These are phyloP conservation scores for Lampris megalopsis DNA, from an alignment of 2,113 vertebrate genomes.

Conservation along the genomic window DNA sequence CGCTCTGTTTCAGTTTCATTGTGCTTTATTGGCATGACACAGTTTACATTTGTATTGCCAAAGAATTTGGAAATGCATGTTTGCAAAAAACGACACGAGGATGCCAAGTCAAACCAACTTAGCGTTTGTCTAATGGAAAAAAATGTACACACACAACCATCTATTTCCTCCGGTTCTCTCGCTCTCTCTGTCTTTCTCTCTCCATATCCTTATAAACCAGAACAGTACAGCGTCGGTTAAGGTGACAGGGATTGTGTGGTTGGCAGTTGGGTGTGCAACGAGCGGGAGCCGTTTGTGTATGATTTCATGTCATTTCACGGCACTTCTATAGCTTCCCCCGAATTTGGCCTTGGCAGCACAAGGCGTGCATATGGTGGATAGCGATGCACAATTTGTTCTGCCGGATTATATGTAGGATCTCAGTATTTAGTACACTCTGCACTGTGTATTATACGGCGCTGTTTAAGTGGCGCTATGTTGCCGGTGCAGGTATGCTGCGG, in stretches of 20 bases:
- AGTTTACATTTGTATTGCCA: too few species aligned
- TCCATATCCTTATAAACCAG: not conserved
- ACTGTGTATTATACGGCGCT: not conserved
- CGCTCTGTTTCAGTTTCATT: too few species aligned
- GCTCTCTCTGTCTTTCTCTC: conserved; percentile 4
- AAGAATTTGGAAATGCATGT: too few species aligned
- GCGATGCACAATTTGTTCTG: not conserved
- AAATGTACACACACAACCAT: not conserved
- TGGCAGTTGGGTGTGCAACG: conserved; percentile 3
- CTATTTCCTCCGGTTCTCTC: not conserved
- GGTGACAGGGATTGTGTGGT: conserved; percentile 38
- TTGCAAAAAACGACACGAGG: too few species aligned
- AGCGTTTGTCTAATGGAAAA: too few species aligned
- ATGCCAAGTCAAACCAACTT: too few species aligned
- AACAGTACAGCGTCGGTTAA: conserved; percentile 34
- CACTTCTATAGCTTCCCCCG: conserved; percentile 8
- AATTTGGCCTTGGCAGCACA: conserved; percentile 13
- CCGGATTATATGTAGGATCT: conserved; percentile 10
- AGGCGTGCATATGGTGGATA: conserved; percentile 27
- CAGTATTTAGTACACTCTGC: not conserved
- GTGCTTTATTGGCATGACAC: too few species aligned
- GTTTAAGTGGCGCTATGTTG: not conserved
- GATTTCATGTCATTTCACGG: conserved; percentile 32
- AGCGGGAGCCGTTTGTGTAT: conserved; percentile 39
- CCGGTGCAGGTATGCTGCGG: too few species aligned